phyloP scores from a whole-genome alignment of 2,113 vertebrate genomes.

The Pelodiscus sinensis region DNA sequence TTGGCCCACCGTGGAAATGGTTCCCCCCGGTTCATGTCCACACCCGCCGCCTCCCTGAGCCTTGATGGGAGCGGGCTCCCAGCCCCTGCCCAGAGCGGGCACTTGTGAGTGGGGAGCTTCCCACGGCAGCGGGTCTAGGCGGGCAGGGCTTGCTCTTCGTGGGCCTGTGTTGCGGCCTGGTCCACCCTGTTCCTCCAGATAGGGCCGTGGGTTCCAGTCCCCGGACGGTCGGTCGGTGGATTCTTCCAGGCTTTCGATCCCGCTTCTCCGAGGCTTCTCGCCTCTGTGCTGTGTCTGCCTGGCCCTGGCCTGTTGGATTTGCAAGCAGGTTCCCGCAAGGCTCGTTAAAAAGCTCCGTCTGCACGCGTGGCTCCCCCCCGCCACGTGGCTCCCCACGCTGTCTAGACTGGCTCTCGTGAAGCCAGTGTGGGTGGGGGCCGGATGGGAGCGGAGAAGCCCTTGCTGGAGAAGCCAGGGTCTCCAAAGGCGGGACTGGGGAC shows the following conservation, averaged over 20 bases:
- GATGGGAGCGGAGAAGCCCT: too few relatives aligned
- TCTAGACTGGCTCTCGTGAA: not conserved
- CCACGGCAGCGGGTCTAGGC: not conserved
- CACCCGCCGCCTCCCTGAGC: conserved; percentile 39
- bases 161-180: not conserved
- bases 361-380: not conserved
- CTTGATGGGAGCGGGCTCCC: not conserved
- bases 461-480: not conserved
- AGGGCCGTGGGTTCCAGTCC: not conserved
- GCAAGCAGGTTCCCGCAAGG: not conserved
- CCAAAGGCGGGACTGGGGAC: too few relatives aligned
- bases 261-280: not conserved
- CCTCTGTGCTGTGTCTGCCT: not conserved
- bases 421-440: not conserved
- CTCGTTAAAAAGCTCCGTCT: not conserved
- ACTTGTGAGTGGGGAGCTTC: not conserved
- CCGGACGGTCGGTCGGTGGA: not conserved
- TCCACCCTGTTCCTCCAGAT: not conserved
- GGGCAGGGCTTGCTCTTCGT: not conserved
- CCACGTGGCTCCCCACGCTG: not conserved
- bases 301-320: not conserved
- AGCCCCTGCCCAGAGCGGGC: not conserved
- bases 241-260: not conserved
- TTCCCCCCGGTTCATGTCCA: conserved; percentile 20
- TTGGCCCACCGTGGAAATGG: conserved; percentile 38